Evolutionary conservation across 2,888 invertebrate genomes (phyloP).

Genomic region (Clivina fossor): DNA sequence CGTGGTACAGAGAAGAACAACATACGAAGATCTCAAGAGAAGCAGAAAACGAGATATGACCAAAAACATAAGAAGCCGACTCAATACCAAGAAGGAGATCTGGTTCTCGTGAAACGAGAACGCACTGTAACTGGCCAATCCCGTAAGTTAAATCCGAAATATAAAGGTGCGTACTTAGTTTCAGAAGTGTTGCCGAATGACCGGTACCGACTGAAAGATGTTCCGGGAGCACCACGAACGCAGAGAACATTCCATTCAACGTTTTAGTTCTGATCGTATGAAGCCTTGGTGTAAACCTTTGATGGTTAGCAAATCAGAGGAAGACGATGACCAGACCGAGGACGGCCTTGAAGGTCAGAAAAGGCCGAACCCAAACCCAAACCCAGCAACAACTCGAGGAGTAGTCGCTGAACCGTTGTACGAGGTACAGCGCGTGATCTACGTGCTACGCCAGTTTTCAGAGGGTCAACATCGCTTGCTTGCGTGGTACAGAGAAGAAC

Average conservation of each 20-base stretch:
- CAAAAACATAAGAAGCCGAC: constrained; percentile 11
- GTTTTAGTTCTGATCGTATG: constrained; percentile 37
- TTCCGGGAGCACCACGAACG: constrained; percentile 37
- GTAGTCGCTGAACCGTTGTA: no score
- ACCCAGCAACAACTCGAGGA: no score
- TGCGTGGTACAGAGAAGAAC: constrained; percentile 1
- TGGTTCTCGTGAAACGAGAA: constrained; percentile 34
- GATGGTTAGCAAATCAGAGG: no score
- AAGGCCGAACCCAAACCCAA: no score
- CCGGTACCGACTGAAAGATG: constrained; percentile 39
- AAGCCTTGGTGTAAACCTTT: constrained; percentile 37
- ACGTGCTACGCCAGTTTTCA: no score
- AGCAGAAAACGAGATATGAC: constrained; percentile 23
- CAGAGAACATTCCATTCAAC: constrained; percentile 38
- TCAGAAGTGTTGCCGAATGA: constrained; percentile 37
- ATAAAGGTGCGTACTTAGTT: constrained; percentile 39
- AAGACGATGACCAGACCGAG: background rate
- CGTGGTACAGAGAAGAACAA: constrained; percentile 11
- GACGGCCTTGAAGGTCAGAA: no score
- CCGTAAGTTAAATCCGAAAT: constrained; percentile 39
- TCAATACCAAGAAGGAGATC: constrained; percentile 18
- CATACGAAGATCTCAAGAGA: constrained; percentile 10
- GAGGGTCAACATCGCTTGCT: background rate
- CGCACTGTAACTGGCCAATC: constrained; percentile 34
- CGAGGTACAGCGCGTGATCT: no score